Base-by-base conservation (phyloP, 2,797 vertebrate species). In the Basileuterus tristriatus region DNA sequence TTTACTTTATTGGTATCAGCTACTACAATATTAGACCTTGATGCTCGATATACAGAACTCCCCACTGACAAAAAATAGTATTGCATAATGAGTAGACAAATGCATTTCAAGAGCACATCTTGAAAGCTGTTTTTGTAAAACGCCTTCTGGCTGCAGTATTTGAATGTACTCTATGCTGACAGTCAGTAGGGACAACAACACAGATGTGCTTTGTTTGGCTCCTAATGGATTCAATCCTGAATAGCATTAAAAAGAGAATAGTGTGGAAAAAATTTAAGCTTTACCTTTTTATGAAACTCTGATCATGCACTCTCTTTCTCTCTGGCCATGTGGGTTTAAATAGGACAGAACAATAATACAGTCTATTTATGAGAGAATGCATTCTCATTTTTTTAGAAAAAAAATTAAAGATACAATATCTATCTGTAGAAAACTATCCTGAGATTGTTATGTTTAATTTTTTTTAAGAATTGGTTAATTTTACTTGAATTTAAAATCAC, bases 141-240 rank as follows among this genome's bases (percentile, higher is more conserved):
- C 3, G 84, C 95, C 96, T 98, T 97, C 97, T 98, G 97, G 97
- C 97, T 97, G 93, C 96, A 97, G 93, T 95, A 97, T 97, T 91
- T 96, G 93, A 97, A 97, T 89, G 95, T 92, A 95, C 94, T 97
- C 77, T 95, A 94, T 65, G 84, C 89, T 93, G 95, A 97, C 90
- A 97, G 95, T 97, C 97, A 95, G 96, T 60, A 94, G 95, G 94
- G 97, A 97, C 89, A 77, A 94, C 70, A 93, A 78, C 90, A 96
- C 95, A 97, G 96, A 97, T 94, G 91, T 96, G 95, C 95, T 97
- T 97, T 97, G 96, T 96, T 97, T 97, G 95, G 90, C 60, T 96
- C 92, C 95, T 97, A 97, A 97, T 96, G 91, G 96, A 97, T 97
- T 97, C 90, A 93, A 10, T 94, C 69, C 72, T 56, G 2, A 86